Evolutionary conservation across 1,140 invertebrate genomes (phyloP).

Genomic region (Drosophila saltans): DNA sequence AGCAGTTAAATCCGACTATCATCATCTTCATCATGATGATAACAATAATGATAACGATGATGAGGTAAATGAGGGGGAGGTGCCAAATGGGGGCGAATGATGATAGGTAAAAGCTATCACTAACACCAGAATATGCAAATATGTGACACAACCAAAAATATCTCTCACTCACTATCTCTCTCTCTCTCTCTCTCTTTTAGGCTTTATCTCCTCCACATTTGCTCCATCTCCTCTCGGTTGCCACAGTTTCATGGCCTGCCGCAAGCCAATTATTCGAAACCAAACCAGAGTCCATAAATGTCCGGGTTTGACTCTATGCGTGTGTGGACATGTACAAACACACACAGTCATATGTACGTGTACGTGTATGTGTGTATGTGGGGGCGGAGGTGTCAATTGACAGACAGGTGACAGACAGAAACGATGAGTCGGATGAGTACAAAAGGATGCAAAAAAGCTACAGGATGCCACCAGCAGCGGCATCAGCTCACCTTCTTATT

Average conservation of each 20-base stretch:
- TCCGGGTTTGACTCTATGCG: slow-evolving; percentile 21
- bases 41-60: background rate
- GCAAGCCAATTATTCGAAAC: slow-evolving; percentile 5
- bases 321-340: slow-evolving; percentile 5
- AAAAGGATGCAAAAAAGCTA: background rate
- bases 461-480: too few species aligned
- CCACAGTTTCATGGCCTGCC: slow-evolving; percentile 8
- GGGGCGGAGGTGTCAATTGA: slow-evolving; percentile 23
- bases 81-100: background rate
- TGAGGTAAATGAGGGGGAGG: background rate
- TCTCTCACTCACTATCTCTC: slow-evolving; percentile 21
- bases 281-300: slow-evolving; percentile 23
- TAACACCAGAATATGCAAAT: slow-evolving; percentile 45
- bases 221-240: background rate
- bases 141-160: slow-evolving; percentile 26
- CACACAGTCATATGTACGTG: background rate
- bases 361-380: slow-evolving; percentile 7
- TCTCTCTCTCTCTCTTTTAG: slow-evolving; percentile 30
- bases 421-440: slow-evolving; percentile 11
- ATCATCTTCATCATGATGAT: slow-evolving; percentile 5
- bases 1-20: slow-evolving; percentile 65
- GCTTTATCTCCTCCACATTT: background rate
- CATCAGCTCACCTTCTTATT: background rate
- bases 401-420: slow-evolving; percentile 30
- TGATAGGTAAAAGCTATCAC: slow-evolving; percentile 30